Percentiles rank a stretch among this genome's conserved stretches.
Evolutionary conservation across 2,888 invertebrate species (phyloP).

Genomic region (Caenorhabditis imperialis): DNA sequence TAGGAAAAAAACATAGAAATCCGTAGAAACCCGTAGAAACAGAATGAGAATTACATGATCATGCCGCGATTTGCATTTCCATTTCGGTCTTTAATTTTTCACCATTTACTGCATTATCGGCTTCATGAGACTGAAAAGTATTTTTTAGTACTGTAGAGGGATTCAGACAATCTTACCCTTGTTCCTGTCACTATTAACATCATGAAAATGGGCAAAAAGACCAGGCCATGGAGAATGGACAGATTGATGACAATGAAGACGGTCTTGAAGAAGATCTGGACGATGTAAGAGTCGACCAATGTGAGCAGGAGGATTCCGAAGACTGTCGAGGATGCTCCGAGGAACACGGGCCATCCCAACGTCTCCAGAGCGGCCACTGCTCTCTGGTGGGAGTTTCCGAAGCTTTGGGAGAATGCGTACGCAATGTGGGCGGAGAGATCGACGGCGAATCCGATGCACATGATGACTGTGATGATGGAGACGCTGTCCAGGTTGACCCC

Average conservation of each 20-base stretch:
- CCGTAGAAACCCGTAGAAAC: conserved; percentile 20
- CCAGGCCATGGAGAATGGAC: conserved; percentile 75
- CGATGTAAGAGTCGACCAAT: conserved; percentile 74
- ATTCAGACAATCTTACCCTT: conserved; percentile 18
- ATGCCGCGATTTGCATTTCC: conserved; percentile 33
- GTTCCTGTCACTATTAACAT: conserved; percentile 61
- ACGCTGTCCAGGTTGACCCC: conserved; percentile 85
- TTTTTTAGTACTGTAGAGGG: no score
- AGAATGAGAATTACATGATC: conserved; percentile 9
- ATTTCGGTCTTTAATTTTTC: conserved; percentile 31
- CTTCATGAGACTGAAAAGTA: conserved; percentile 17
- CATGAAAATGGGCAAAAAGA: conserved; percentile 76
- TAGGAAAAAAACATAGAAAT: conserved; percentile 6
- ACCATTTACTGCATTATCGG: background rate
- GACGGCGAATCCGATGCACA: conserved; percentile 96
- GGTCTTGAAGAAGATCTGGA: conserved; percentile 77
- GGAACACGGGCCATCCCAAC: conserved; percentile 89
- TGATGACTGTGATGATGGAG: conserved; percentile 95
- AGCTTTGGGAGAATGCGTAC: conserved; percentile 65
- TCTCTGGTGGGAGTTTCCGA: conserved; percentile 58
- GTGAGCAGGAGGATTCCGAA: conserved; percentile 74
- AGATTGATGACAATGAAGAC: conserved; percentile 76
- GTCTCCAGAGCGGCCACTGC: conserved; percentile 85
- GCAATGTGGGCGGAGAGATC: conserved; percentile 74
- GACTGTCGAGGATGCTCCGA: conserved; percentile 76